A percentile compares a stretch with the other conserved stretches of the same genome.
Evolutionary conservation across 2,797 vertebrate species (phyloP).

Genomic region (Anableps anableps): DNA sequence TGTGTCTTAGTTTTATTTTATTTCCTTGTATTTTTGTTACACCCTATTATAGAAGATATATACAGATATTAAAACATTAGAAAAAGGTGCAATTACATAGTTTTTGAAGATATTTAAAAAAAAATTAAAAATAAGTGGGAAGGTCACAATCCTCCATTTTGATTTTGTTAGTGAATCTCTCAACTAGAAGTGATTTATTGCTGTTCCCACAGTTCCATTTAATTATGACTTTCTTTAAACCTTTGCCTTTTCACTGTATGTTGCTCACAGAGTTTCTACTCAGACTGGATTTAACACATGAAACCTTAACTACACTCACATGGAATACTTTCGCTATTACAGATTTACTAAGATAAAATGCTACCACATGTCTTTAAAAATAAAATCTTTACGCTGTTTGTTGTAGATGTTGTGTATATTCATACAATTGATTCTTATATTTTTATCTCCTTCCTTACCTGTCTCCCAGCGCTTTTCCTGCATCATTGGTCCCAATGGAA

Average conservation of each 20-base stretch:
- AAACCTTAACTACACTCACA: conserved; percentile 57
- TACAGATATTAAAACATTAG: neutral
- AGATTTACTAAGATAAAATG: conserved; percentile 24
- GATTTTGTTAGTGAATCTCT: conserved; percentile 60
- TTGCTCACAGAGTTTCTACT: neutral
- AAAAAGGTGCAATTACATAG: neutral
- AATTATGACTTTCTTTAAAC: conserved; percentile 36
- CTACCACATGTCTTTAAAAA: neutral
- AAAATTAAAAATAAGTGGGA: conserved; percentile 11
- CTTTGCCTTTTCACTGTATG: conserved; percentile 14
- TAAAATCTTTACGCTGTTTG: conserved; percentile 18
- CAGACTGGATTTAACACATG: conserved; percentile 8
- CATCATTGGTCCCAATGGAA: conserved; percentile 98
- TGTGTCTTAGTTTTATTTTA: conserved; percentile 19
- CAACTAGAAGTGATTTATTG: conserved; percentile 30
- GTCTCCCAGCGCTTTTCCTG: conserved; percentile 93
- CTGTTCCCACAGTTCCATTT: conserved; percentile 38
- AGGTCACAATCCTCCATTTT: conserved; percentile 71
- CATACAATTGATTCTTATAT: conserved; percentile 33
- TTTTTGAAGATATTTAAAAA: neutral
- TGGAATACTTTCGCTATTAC: conserved; percentile 18
- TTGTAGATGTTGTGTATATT: conserved; percentile 31
- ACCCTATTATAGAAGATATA: neutral
- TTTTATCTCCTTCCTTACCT: conserved; percentile 28
- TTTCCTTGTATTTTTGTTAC: conserved; percentile 3